Evolutionary conservation across 2,888 invertebrate species (phyloP).

Genomic region (Stramonita haemastoma): DNA sequence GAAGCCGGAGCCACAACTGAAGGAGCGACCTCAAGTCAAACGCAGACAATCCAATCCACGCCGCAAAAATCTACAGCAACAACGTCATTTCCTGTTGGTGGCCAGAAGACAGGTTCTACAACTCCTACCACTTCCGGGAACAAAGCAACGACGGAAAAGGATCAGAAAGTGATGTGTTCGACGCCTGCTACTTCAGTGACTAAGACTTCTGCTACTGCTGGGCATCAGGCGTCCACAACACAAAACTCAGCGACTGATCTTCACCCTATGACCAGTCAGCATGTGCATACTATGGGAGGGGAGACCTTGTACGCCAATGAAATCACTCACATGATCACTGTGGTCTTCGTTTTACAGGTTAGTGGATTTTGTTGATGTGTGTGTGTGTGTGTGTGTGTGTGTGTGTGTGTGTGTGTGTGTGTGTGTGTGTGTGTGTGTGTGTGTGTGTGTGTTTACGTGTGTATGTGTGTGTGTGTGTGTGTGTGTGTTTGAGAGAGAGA

Average conservation of each 20-base stretch:
- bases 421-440: too few relatives aligned
- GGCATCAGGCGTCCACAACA: background rate
- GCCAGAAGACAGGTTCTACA: background rate
- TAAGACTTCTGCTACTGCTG: background rate
- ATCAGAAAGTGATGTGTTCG: too few relatives aligned
- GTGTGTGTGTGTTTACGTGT: too few relatives aligned
- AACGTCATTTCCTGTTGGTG: background rate
- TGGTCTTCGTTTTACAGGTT: conserved; percentile 15
- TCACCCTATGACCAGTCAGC: background rate
- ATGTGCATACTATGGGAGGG: background rate
- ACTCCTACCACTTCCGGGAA: background rate
- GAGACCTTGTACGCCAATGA: background rate
- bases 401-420: too few relatives aligned
- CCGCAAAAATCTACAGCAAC: background rate
- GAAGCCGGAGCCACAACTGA: too few relatives aligned
- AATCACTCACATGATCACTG: conserved; percentile 4
- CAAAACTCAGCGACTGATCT: background rate
- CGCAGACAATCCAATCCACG: too few relatives aligned
- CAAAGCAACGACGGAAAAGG: background rate
- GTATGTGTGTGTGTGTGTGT: too few relatives aligned
- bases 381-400: background rate
- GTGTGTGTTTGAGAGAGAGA: too few relatives aligned
- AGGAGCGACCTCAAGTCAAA: too few relatives aligned
- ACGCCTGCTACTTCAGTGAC: too few relatives aligned
- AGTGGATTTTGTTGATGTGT: background rate